Evolutionary conservation across 2,797 vertebrate genomes (phyloP).

Genomic region (Caiman crocodilus): DNA sequence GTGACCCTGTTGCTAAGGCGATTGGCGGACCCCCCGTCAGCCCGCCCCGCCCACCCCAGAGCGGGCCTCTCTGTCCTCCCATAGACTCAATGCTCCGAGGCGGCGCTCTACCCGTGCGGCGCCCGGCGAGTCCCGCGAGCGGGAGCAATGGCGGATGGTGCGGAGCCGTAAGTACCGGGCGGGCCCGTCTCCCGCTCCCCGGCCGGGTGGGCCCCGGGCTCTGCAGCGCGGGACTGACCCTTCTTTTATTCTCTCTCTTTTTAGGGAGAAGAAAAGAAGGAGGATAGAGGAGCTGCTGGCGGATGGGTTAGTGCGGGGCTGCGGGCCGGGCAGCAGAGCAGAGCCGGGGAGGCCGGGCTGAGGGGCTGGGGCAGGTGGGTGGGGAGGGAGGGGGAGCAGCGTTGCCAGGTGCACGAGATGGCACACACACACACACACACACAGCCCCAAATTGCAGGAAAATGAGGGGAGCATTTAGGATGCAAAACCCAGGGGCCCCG

Average conservation of each 20-base stretch:
- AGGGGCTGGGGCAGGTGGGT: slow-evolving; percentile 25
- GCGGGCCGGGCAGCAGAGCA: slow-evolving; percentile 61
- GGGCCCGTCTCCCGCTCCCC: slow-evolving; percentile 48
- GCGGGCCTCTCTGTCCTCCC: background rate
- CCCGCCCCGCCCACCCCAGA: too few species aligned
- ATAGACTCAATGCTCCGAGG: too few species aligned
- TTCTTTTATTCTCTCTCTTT: slow-evolving; percentile 89
- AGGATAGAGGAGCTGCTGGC: slow-evolving; percentile 98
- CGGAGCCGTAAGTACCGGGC: slow-evolving; percentile 93
- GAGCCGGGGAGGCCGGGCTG: background rate
- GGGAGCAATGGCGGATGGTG: slow-evolving; percentile 94
- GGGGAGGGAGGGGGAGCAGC: background rate
- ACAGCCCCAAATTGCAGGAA: too few species aligned
- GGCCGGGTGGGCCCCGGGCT: slow-evolving; percentile 59
- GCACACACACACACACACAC: background rate
- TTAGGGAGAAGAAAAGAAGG: slow-evolving; percentile 99
- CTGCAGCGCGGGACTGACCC: slow-evolving; percentile 85
- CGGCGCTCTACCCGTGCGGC: background rate
- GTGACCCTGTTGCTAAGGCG: too few species aligned
- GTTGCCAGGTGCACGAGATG: background rate
- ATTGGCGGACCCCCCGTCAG: too few species aligned
- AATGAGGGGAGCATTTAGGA: too few species aligned
- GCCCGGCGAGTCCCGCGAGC: slow-evolving; percentile 6
- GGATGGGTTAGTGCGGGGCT: slow-evolving; percentile 96
- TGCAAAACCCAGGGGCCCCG: too few species aligned